Conservation (phyloP, 1,140 invertebrate genomes). For the Solenopsis fugax region DNA sequence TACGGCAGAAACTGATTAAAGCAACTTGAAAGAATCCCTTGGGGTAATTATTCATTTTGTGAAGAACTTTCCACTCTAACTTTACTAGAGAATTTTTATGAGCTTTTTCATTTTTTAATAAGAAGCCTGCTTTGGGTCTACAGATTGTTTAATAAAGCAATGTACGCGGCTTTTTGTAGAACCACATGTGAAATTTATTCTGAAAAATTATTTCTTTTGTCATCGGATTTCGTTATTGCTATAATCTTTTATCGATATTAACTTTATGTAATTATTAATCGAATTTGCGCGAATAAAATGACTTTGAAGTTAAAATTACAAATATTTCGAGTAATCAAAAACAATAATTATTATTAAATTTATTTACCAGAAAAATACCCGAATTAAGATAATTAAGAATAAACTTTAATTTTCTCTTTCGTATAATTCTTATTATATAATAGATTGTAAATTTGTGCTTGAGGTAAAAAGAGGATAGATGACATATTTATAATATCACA, state of each 20-base stretch:
- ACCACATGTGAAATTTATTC: neutral
- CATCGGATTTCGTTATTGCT: neutral
- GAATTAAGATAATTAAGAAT: too few relatives aligned
- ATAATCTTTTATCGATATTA: neutral
- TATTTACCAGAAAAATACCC: too few relatives aligned
- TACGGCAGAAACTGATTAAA: neutral
- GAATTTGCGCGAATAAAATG: neutral
- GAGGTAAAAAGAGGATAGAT: too few relatives aligned
- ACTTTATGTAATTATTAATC: neutral
- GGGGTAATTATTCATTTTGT: conserved; percentile 31
- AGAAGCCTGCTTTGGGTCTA: neutral
- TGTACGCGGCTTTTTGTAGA: neutral
- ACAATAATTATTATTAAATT: too few relatives aligned
- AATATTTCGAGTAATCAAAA: neutral
- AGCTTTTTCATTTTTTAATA: neutral
- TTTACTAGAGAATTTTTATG: neutral
- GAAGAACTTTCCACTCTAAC: conserved; percentile 2
- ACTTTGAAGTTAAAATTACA: conserved; percentile 1
- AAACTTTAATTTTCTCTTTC: too few relatives aligned
- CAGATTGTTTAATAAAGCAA: neutral
- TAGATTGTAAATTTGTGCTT: too few relatives aligned
- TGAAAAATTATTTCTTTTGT: neutral
- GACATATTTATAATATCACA: too few relatives aligned
- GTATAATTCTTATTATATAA: too few relatives aligned
- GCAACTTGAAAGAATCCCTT: neutral